These are phyloP conservation scores for Engystomops pustulosus DNA, from an alignment of 2,113 vertebrate genomes.

Conservation along the genomic window DNA sequence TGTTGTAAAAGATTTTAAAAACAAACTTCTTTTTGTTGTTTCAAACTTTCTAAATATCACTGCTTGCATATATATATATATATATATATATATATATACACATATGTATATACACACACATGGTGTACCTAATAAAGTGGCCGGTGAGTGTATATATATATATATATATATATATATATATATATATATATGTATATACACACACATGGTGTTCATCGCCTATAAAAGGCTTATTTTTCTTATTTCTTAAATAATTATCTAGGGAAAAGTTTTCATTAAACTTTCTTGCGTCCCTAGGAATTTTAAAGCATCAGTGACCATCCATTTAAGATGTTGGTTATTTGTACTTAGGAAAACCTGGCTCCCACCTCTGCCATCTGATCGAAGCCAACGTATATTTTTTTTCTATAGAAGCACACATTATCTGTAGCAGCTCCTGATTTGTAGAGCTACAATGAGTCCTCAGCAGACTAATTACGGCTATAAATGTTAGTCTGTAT, in stretches of 20 bases:
- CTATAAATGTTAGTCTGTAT: conserved; percentile 51
- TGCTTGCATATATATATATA: too few species aligned
- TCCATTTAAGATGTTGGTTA: background rate
- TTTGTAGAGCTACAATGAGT: conserved; percentile 59
- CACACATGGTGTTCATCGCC: too few species aligned
- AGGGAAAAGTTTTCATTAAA: background rate
- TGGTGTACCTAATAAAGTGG: too few species aligned
- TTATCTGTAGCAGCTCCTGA: conserved; percentile 21
- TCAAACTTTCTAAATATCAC: too few species aligned
- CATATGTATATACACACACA: too few species aligned
- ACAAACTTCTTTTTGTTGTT: too few species aligned
- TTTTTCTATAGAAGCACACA: background rate
- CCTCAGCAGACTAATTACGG: conserved; percentile 58
- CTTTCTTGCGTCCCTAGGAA: background rate
- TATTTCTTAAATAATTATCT: background rate
- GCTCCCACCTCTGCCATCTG: background rate
- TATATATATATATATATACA: too few species aligned
- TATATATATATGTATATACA: too few species aligned
- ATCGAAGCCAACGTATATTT: conserved; percentile 13
- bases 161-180: too few species aligned
- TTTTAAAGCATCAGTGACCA: background rate
- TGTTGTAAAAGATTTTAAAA: too few species aligned
- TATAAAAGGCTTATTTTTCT: background rate
- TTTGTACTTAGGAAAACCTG: background rate
- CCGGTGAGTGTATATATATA: too few species aligned